Base-by-base conservation (phyloP, 2,113 vertebrate species). In the Alethe diademata region DNA sequence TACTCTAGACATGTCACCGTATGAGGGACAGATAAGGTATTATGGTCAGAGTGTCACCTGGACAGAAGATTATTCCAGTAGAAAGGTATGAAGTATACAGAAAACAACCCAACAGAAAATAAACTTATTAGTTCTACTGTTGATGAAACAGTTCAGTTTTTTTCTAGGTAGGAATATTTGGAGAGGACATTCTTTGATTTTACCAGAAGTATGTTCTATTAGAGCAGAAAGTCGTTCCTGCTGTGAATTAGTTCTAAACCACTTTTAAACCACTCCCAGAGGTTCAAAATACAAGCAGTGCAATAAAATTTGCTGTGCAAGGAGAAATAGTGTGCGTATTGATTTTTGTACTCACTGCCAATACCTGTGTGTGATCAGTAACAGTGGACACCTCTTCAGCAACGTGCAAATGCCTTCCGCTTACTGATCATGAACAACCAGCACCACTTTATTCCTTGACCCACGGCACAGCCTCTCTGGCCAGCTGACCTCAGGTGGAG, bases 231-330 rank as follows among this genome's bases (percentile, higher is more conserved):
- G 57, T 42, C 89, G 25, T 57, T 87, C 29, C 25, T 0, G 0
- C 4, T 5, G 11, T 66, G 60, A 74, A 47, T 71, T 58, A 78
- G 31, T 31, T 67, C 35, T n/a, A 31, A 53, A 53, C 6, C 8
- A n/a, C 11, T 40, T 67, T 60, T 31, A 67, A 89, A 47, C n/a
- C 28, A 11, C 19, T 67, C 36, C 22, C 56, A 81, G 48, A 72
- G 65, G 45, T 60, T 82, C 76, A 75, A 96, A 88, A 60, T n/a
- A 67, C 24, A 56, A 89, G 36, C 76, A 91, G 28, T 50, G 57
- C 76, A 81, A 84, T 91, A 92, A 95, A 84, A 91, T 47, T 26
- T 90, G 67, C 51, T 83, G 82, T 69, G 71, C 42, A 66, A 80
- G 26, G 56, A 86, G 26, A 33, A 88, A 61, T 17, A 53, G 20